These are phyloP conservation scores for Drosophila sucinea DNA, from an alignment of 1,140 invertebrate species.

Conservation along the genomic window DNA sequence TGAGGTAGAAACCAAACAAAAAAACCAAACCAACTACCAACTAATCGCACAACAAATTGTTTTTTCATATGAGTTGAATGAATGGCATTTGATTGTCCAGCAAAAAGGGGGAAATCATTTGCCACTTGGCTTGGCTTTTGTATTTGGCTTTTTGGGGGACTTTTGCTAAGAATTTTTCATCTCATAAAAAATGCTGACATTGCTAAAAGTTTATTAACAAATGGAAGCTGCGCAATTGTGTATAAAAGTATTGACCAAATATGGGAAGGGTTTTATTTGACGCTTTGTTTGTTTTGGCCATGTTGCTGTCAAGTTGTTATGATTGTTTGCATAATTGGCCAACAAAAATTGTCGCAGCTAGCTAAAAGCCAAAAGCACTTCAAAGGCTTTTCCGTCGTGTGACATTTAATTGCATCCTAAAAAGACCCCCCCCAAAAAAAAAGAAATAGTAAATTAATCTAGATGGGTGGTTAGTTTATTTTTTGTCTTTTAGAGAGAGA, in stretches of 20 bases:
- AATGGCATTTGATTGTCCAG: constrained; percentile 55
- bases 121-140: constrained; percentile 37
- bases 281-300: constrained; percentile 18
- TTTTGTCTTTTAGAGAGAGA: background rate
- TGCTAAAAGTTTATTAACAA: constrained; percentile 59
- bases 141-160: constrained; percentile 35
- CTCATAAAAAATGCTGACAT: constrained; percentile 70
- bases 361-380: constrained; percentile 4
- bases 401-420: constrained; percentile 6
- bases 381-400: constrained; percentile 4
- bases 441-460: background rate
- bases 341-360: constrained; percentile 53
- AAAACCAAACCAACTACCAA: constrained; percentile 9
- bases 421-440: background rate
- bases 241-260: constrained; percentile 40
- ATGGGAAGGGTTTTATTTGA: constrained; percentile 6
- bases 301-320: constrained; percentile 21
- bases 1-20: constrained; percentile 16
- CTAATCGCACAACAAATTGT: constrained; percentile 62
- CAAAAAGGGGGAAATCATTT: constrained; percentile 65
- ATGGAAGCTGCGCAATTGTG: constrained; percentile 47
- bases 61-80: constrained; percentile 52
- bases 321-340: constrained; percentile 26
- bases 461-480: background rate
- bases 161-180: constrained; percentile 46